Evolutionary conservation across 2,797 vertebrate genomes (phyloP).

Genomic region (Centroberyx gerrardi): DNA sequence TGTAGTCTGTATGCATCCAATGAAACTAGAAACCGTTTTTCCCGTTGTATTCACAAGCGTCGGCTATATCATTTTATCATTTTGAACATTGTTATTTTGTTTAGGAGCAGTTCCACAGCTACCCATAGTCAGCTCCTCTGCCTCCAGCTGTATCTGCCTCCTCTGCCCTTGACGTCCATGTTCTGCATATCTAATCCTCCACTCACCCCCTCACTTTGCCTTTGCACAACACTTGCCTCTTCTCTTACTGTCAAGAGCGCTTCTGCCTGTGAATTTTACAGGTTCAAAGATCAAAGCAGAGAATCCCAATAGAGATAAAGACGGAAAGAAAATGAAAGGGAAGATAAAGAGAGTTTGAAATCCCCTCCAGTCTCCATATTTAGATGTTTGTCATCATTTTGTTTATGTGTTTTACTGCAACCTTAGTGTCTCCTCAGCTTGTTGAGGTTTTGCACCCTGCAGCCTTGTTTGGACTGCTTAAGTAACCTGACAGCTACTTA

Average conservation of each 20-base stretch:
- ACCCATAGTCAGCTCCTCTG: conserved; percentile 62
- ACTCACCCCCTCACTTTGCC: conserved; percentile 74
- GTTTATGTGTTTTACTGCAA: conserved; percentile 68
- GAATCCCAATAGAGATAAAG: conserved; percentile 68
- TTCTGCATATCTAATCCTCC: conserved; percentile 79
- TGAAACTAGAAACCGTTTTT: neutral
- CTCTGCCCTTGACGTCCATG: conserved; percentile 81
- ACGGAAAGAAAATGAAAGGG: conserved; percentile 69
- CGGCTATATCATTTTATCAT: conserved; percentile 65
- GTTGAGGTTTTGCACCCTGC: conserved; percentile 38
- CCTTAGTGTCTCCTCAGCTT: conserved; percentile 42
- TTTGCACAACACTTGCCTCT: conserved; percentile 66
- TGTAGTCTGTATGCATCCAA: neutral
- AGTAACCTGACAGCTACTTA: conserved; percentile 48
- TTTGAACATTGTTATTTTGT: conserved; percentile 65
- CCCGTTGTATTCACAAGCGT: conserved; percentile 49
- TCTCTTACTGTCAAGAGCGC: conserved; percentile 72
- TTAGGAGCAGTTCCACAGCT: conserved; percentile 63
- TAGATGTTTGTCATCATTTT: conserved; percentile 75
- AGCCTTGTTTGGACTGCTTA: conserved; percentile 61
- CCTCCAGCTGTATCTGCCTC: conserved; percentile 79
- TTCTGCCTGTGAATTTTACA: conserved; percentile 75
- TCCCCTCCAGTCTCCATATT: conserved; percentile 72
- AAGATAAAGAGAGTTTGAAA: conserved; percentile 71
- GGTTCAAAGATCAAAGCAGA: conserved; percentile 80